Conservation (phyloP, 2,888 invertebrate genomes). For the Dermolepida albohirtum region DNA sequence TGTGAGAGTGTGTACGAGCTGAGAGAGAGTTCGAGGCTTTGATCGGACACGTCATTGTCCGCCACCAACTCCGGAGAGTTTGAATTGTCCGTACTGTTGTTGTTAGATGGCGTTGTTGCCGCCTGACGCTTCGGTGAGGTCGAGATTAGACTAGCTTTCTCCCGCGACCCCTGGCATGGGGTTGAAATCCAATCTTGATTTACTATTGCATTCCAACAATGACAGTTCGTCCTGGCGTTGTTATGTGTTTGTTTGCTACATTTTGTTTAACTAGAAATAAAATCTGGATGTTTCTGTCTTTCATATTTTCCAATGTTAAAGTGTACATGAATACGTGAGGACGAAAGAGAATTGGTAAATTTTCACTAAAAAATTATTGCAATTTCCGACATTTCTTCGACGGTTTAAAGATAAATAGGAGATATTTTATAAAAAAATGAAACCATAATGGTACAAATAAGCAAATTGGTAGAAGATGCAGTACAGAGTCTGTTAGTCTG, state of each 20-base stretch:
- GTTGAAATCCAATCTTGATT: constrained; percentile 67
- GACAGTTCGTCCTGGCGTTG: constrained; percentile 59
- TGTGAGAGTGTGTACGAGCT: constrained; percentile 6
- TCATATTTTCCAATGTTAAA: background rate
- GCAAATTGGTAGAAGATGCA: no score
- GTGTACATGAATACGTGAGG: background rate
- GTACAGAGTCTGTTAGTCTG: no score
- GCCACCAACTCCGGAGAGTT: constrained; percentile 43
- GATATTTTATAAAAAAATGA: no score
- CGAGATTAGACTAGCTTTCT: constrained; percentile 65
- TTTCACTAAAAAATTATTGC: no score
- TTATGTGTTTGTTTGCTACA: constrained; percentile 59
- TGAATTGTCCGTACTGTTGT: constrained; percentile 48
- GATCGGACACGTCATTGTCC: constrained; percentile 64
- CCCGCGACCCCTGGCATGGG: constrained; percentile 56
- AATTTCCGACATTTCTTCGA: no score
- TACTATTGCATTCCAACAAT: constrained; percentile 67
- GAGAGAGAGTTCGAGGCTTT: constrained; percentile 54
- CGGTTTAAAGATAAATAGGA: no score
- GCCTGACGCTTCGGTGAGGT: constrained; percentile 57
- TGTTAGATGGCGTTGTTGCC: constrained; percentile 35
- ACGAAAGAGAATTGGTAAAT: background rate
- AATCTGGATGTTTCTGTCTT: constrained; percentile 40
- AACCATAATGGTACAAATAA: no score
- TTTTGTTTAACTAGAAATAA: constrained; percentile 61